phyloP scores from a whole-genome alignment of 2,113 vertebrate genomes.

The Nansenia antarctica region DNA sequence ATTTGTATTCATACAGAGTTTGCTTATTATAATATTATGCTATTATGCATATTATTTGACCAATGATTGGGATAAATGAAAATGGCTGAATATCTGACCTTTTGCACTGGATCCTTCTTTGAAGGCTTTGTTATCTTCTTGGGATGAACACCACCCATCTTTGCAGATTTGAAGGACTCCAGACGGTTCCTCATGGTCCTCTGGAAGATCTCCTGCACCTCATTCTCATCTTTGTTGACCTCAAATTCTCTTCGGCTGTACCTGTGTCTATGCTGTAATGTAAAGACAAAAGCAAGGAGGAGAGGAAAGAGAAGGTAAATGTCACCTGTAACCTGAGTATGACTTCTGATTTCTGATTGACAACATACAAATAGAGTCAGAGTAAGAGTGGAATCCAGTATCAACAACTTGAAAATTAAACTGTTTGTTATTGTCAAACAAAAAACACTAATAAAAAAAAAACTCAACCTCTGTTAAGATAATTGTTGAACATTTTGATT shows the following conservation, averaged over 20 bases:
- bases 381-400: too few relatives aligned
- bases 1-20: neutral
- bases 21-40: too few relatives aligned
- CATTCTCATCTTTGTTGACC: slow-evolving; percentile 78
- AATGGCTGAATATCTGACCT: slow-evolving; percentile 67
- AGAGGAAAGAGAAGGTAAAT: neutral
- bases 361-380: too few relatives aligned
- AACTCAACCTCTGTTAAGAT: too few relatives aligned
- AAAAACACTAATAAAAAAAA: too few relatives aligned
- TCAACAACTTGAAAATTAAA: too few relatives aligned
- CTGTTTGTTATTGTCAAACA: too few relatives aligned
- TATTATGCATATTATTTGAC: too few relatives aligned
- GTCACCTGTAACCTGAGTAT: neutral
- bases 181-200: slow-evolving; percentile 94
- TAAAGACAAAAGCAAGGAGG: slow-evolving; percentile 26
- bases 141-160: slow-evolving; percentile 82
- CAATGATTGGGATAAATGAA: neutral
- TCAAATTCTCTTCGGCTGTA: slow-evolving; percentile 89
- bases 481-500: too few relatives aligned
- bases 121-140: slow-evolving; percentile 85
- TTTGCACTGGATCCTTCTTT: slow-evolving; percentile 83
- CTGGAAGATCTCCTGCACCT: slow-evolving; percentile 96
- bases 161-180: slow-evolving; percentile 93
- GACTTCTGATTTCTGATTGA: too few relatives aligned
- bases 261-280: slow-evolving; percentile 82